Evolutionary conservation across 2,113 vertebrate species (phyloP), one percentile per base, ranked within the genome.

Genomic region (Hipposideros armiger): DNA sequence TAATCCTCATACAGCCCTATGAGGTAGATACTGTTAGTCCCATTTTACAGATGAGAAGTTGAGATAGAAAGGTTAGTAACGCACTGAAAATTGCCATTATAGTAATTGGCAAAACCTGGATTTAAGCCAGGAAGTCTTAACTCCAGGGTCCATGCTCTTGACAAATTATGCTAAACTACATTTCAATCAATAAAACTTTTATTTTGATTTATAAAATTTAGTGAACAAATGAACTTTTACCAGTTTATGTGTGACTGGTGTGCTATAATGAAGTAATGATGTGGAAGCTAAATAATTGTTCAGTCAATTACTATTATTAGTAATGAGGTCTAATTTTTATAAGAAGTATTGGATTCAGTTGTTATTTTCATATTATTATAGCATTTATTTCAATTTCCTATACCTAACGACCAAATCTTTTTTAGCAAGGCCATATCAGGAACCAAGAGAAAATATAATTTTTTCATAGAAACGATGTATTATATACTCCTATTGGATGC

Each of bases 301-400:
- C 20, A 69, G 1, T 82, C 94, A 73, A 78, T 91, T 76, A 69
- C 22, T 88, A 7, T 82, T 89, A 47, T 66, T 92, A 92, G 50
- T 73, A 89, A 81, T 54, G 16, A 92, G 30, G 47, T 77, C 56
- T 95, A 22, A 67, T 89, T 74, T 81, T 96, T 89, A 56, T 66
- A 74, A 74, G 9, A 47, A 84, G 13, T 69, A 81, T 80, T 76
- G 36, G 52, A 56, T 78, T 88, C 72, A 72, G n/a, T 81, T 30
- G n/a, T 81, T 30, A 62, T 78, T 95, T 87, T 95, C 30, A 77
- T 88, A 54, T 28, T 84, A 36, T 64, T 4, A 69, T 94, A 86
- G 76, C 36, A 66, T 93, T 96, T 74, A 54, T 80, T 94, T 91
- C 17, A 70, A 1, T 94, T 94, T 95, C 67, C 9, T 83, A 15